Conservation (phyloP, 37 sponge, comb jelly and placozoan genomes). For the Oopsacas minuta region DNA sequence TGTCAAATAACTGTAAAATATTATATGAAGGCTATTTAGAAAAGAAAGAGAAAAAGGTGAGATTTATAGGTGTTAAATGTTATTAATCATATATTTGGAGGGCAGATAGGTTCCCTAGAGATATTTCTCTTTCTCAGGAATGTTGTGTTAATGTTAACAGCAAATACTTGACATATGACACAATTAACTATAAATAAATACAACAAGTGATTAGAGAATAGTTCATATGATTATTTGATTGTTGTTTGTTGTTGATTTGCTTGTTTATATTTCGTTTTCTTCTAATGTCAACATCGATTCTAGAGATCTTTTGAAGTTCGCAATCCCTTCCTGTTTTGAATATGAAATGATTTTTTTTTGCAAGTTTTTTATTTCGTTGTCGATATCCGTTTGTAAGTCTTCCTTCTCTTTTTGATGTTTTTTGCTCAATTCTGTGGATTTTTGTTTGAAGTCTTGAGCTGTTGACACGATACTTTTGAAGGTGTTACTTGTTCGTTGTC, state of each 20-base stretch:
- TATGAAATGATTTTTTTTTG: neutral
- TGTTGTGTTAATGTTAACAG: no score
- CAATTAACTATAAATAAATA: no score
- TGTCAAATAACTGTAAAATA: neutral
- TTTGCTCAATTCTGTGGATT: neutral
- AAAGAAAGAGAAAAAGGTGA: conserved; percentile 18
- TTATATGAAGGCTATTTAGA: neutral
- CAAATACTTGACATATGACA: no score
- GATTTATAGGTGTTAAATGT: no score
- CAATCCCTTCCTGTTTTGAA: neutral
- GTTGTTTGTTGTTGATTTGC: no score
- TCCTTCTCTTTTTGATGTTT: neutral
- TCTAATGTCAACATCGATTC: neutral
- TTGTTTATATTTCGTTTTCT: conserved; percentile 6
- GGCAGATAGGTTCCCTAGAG: no score
- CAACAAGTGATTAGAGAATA: no score
- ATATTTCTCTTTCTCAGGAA: no score
- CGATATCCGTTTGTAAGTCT: neutral
- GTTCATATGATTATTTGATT: no score
- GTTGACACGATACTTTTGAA: neutral
- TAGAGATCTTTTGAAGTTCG: neutral
- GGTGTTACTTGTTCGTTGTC: neutral
- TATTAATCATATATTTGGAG: no score
- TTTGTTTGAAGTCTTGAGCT: neutral
- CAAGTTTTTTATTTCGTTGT: neutral